phyloP scores from a whole-genome alignment of 1,140 invertebrate genomes.

The Aphelenchoides avenae region DNA sequence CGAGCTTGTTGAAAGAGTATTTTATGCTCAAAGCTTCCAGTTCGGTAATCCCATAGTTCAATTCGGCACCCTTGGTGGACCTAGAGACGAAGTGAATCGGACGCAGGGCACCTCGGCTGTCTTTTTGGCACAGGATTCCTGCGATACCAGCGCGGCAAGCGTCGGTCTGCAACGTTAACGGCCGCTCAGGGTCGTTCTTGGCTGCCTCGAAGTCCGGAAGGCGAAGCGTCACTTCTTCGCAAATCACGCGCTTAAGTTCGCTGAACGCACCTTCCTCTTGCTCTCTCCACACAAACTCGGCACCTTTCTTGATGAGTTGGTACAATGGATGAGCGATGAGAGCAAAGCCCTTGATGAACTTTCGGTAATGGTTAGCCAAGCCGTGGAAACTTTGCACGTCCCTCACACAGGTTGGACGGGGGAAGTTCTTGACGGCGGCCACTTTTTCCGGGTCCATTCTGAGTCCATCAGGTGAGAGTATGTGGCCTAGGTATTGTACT shows the following conservation, averaged over 20 bases:
- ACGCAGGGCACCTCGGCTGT: conserved; percentile 17
- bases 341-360: conserved; percentile 23
- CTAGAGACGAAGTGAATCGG: conserved; percentile 8
- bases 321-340: conserved; percentile 19
- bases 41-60: conserved; percentile 17
- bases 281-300: conserved; percentile 12
- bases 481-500: conserved; percentile 38
- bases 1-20: conserved; percentile 20
- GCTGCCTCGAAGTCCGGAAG: conserved; percentile 27
- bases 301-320: conserved; percentile 14
- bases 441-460: conserved; percentile 29
- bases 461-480: conserved; percentile 16
- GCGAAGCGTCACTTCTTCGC: conserved; percentile 17
- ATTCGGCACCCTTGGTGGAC: not conserved
- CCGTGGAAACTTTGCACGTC: conserved; percentile 27
- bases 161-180: conserved; percentile 38
- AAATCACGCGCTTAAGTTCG: conserved; percentile 25
- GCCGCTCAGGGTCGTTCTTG: not conserved
- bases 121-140: conserved; percentile 34
- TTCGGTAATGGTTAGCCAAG: conserved; percentile 13
- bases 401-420: not conserved
- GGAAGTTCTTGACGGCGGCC: conserved; percentile 4
- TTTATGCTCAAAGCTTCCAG: conserved; percentile 22
- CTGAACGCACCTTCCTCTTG: conserved; percentile 26
- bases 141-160: conserved; percentile 25